Evolutionary conservation across 2,113 vertebrate genomes (phyloP).

Genomic region (Mustela nigripes): DNA sequence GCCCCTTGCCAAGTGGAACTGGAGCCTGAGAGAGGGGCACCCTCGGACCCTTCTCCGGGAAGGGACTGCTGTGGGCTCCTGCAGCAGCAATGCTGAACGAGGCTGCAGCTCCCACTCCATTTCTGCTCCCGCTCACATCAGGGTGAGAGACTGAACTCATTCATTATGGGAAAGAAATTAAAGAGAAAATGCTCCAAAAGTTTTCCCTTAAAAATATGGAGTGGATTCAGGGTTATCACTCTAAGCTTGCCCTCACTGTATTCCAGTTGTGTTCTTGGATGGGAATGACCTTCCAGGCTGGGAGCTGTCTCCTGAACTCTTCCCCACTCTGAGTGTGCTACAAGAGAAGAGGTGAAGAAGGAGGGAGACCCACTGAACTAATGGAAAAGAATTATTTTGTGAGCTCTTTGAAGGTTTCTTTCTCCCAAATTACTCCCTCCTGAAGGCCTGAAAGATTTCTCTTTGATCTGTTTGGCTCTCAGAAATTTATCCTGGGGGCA

Average conservation of each 20-base stretch:
- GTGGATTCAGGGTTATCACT: not conserved
- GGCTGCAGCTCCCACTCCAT: not conserved
- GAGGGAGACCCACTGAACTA: not conserved
- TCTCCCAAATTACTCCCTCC: not conserved
- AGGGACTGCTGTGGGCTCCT: accelerated
- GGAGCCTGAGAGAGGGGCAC: not conserved
- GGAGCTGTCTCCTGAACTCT: not conserved
- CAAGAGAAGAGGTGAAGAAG: not conserved
- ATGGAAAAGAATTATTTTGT: not conserved
- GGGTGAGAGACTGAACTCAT: not conserved
- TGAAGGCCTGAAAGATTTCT: not conserved
- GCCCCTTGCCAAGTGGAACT: constrained; percentile 47
- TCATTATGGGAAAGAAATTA: not conserved
- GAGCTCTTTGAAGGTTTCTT: not conserved
- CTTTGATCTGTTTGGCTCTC: not conserved
- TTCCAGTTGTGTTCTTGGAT: not conserved
- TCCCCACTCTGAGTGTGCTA: not conserved
- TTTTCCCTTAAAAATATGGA: not conserved
- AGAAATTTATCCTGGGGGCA: not conserved
- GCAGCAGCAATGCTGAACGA: not conserved
- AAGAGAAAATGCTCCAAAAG: not conserved
- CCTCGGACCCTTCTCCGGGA: not conserved
- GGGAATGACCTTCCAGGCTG: not conserved
- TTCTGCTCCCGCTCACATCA: not conserved
- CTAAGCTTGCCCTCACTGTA: not conserved